A percentile compares a stretch with the other conserved stretches of the same genome.
These are phyloP conservation scores for Brachionus calyciflorus DNA, from an alignment of 1,140 invertebrate species.

Conservation along the genomic window DNA sequence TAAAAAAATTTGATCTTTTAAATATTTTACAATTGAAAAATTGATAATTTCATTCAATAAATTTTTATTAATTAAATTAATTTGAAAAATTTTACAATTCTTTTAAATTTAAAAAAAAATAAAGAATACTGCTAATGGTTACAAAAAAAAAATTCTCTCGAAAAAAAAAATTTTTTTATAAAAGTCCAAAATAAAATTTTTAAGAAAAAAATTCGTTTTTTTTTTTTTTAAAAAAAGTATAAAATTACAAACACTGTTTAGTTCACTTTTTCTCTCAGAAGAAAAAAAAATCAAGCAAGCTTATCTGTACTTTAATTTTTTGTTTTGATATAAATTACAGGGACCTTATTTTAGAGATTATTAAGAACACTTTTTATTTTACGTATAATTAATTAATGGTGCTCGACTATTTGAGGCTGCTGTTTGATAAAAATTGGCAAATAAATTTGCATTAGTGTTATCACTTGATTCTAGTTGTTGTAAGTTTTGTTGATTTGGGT, in stretches of 20 bases:
- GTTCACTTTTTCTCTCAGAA: no score
- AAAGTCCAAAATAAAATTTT: no score
- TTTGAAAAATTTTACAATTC: not conserved
- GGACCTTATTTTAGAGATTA: no score
- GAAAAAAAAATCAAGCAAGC: no score
- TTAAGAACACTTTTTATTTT: not conserved
- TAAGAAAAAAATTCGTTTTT: not conserved
- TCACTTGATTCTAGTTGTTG: no score
- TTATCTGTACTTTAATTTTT: no score
- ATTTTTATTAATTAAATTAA: constrained; percentile 25
- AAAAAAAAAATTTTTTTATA: no score
- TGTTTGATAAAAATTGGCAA: not conserved
- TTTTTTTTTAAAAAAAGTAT: no score
- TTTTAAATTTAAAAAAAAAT: not conserved
- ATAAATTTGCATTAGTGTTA: not conserved
- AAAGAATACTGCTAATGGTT: constrained; percentile 29
- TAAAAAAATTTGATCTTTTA: not conserved
- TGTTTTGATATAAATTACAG: no score
- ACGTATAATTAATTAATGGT: constrained; percentile 1
- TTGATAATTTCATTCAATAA: not conserved
- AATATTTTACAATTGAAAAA: not conserved
- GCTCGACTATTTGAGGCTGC: constrained; percentile 2
- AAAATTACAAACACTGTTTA: constrained; percentile 29
- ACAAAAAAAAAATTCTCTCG: not conserved
- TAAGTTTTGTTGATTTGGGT: not conserved